A percentile compares a stretch with the other conserved stretches of the same genome.
phyloP scores from a whole-genome alignment of 2,888 invertebrate species.

The Pelosia muscerda region DNA sequence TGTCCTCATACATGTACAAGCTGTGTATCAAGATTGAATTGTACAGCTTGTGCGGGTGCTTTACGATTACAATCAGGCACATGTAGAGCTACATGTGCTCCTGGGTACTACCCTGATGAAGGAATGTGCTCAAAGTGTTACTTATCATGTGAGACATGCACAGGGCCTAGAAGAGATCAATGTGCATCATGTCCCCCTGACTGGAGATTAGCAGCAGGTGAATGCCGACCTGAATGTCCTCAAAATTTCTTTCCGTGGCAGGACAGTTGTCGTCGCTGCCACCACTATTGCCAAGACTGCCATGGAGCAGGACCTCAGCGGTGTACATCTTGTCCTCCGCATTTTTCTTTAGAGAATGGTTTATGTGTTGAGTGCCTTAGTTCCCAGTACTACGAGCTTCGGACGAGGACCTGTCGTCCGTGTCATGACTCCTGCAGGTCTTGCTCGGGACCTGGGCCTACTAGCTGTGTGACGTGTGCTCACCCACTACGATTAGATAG shows the following conservation, averaged over 20 bases:
- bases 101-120: conserved; percentile 94
- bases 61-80: conserved; percentile 94
- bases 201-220: conserved; percentile 93
- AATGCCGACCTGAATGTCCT: conserved; percentile 94
- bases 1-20: conserved; percentile 93
- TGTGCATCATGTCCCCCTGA: conserved; percentile 93
- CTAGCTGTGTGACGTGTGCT: conserved; percentile 90
- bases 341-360: conserved; percentile 90
- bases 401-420: conserved; percentile 89
- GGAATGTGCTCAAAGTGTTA: conserved; percentile 94
- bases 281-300: conserved; percentile 95
- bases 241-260: conserved; percentile 94
- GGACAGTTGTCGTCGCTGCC: conserved; percentile 95
- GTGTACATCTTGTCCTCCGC: conserved; percentile 91
- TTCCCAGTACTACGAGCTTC: conserved; percentile 91
- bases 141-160: conserved; percentile 93
- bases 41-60: conserved; percentile 92
- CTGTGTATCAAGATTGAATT: conserved; percentile 93
- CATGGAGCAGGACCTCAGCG: conserved; percentile 92
- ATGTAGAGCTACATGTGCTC: conserved; percentile 92
- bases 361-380: conserved; percentile 92
- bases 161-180: conserved; percentile 93
- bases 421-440: conserved; percentile 91
- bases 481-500: conserved; percentile 90
- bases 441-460: conserved; percentile 90